These are phyloP conservation scores for Spongilla lacustris DNA, from an alignment of 37 sponge, comb jelly and placozoan species.

Conservation along the genomic window DNA sequence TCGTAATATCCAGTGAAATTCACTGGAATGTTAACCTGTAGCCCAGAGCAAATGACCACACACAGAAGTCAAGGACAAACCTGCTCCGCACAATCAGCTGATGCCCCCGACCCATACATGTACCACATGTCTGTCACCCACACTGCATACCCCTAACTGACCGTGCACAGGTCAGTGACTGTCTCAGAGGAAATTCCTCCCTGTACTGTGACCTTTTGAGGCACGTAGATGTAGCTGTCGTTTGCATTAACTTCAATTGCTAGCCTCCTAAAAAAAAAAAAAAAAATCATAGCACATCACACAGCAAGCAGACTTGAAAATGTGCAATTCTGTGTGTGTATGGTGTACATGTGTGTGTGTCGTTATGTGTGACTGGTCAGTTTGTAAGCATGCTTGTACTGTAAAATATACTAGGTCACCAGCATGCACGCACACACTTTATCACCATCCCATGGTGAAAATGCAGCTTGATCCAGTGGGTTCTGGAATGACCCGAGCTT, in stretches of 20 bases:
- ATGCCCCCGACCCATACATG: no score
- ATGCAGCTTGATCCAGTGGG: slow-evolving; percentile 72
- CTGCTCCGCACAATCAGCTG: no score
- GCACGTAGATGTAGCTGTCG: slow-evolving; percentile 77
- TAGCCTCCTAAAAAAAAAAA: slow-evolving; percentile 66
- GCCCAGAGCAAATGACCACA: not conserved
- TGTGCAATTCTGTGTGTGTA: no score
- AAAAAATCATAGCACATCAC: not conserved
- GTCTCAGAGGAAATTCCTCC: slow-evolving; percentile 41
- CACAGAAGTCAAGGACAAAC: not conserved
- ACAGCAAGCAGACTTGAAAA: no score
- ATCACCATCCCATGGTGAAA: slow-evolving; percentile 64
- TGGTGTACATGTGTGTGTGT: no score
- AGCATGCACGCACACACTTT: slow-evolving; percentile 31
- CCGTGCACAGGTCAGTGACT: slow-evolving; percentile 30
- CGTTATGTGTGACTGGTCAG: no score
- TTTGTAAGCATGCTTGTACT: not conserved
- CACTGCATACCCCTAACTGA: no score
- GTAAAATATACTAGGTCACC: no score
- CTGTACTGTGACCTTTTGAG: slow-evolving; percentile 56
- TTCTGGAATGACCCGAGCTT: slow-evolving; percentile 54
- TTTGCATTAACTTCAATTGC: slow-evolving; percentile 45
- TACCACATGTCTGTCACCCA: no score
- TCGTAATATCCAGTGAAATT: slow-evolving; percentile 37
- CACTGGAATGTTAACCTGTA: slow-evolving; percentile 43